Conservation (phyloP, 2,888 invertebrate species). For the Diloba caeruleocephala region DNA sequence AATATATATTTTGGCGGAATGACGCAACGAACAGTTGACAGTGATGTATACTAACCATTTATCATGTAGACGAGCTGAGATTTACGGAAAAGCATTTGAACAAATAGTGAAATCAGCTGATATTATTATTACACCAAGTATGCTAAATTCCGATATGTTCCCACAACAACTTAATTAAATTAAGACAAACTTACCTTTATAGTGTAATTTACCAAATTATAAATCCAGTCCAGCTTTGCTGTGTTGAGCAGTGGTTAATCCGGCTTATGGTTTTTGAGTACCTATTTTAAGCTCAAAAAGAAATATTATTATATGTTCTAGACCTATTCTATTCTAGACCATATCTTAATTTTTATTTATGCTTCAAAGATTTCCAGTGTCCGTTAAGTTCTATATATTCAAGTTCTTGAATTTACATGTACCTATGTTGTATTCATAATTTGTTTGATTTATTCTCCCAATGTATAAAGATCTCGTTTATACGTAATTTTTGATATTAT, state of each 20-base stretch:
- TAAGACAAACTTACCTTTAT: neutral
- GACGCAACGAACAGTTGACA: slow-evolving; percentile 41
- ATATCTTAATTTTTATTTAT: slow-evolving; percentile 29
- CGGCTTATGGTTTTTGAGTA: slow-evolving; percentile 4
- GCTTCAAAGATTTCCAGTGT: slow-evolving; percentile 29
- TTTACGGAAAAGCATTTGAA: slow-evolving; percentile 18
- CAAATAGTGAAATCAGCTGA: slow-evolving; percentile 18
- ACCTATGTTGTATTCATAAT: slow-evolving; percentile 4
- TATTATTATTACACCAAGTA: slow-evolving; percentile 12
- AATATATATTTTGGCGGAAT: slow-evolving; percentile 26
- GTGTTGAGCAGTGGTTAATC: slow-evolving; percentile 22
- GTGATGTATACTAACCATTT: slow-evolving; percentile 45
- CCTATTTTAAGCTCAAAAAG: slow-evolving; percentile 4
- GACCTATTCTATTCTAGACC: too few relatives aligned
- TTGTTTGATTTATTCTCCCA: slow-evolving; percentile 57
- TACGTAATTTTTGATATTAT: slow-evolving; percentile 84
- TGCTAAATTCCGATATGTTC: neutral
- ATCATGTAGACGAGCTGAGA: slow-evolving; percentile 25
- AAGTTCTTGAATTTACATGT: slow-evolving; percentile 7
- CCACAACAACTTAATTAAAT: slow-evolving; percentile 4
- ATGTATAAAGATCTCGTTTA: slow-evolving; percentile 78
- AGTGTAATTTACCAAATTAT: slow-evolving; percentile 14
- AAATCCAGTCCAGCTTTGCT: slow-evolving; percentile 9
- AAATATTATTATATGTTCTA: too few relatives aligned
- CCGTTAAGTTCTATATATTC: slow-evolving; percentile 6